A percentile compares a stretch with the other conserved stretches of the same genome.
Conservation (phyloP, 1,140 invertebrate genomes). For the Hyposmocoma kahamanoa region DNA sequence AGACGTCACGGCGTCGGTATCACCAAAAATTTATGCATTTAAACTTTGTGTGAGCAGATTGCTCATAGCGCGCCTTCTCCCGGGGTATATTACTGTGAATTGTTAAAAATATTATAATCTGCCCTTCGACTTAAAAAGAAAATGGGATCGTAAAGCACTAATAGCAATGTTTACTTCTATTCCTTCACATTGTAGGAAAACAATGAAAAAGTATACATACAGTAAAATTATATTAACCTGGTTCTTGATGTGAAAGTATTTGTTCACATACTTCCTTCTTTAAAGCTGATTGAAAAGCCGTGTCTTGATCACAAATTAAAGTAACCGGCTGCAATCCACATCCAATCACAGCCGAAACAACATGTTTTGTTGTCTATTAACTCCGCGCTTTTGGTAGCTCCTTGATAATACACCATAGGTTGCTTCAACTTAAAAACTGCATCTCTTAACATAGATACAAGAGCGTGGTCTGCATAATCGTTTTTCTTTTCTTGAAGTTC, state of each 20-base stretch:
- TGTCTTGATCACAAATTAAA: conserved; percentile 6
- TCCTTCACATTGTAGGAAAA: no score
- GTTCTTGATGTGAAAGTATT: neutral
- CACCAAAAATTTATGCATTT: no score
- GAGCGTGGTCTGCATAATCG: conserved; percentile 13
- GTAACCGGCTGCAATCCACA: conserved; percentile 1
- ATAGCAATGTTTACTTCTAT: neutral
- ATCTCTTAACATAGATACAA: conserved; percentile 15
- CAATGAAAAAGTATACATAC: neutral
- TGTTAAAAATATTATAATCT: neutral
- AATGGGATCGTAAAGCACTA: neutral
- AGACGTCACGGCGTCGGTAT: no score
- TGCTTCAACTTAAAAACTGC: conserved; percentile 18
- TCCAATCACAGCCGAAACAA: conserved; percentile 5
- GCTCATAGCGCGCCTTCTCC: no score
- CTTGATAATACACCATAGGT: conserved; percentile 16
- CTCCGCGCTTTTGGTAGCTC: conserved; percentile 5
- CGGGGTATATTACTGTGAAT: no score
- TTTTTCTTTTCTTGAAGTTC: neutral
- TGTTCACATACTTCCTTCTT: neutral
- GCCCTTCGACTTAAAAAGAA: neutral
- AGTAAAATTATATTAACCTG: neutral
- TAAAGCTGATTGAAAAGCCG: neutral
- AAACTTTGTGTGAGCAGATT: no score
- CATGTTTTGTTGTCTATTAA: conserved; percentile 12